Evolutionary conservation across 2,113 vertebrate species (phyloP).

Genomic region (Coregonus clupeaformis): DNA sequence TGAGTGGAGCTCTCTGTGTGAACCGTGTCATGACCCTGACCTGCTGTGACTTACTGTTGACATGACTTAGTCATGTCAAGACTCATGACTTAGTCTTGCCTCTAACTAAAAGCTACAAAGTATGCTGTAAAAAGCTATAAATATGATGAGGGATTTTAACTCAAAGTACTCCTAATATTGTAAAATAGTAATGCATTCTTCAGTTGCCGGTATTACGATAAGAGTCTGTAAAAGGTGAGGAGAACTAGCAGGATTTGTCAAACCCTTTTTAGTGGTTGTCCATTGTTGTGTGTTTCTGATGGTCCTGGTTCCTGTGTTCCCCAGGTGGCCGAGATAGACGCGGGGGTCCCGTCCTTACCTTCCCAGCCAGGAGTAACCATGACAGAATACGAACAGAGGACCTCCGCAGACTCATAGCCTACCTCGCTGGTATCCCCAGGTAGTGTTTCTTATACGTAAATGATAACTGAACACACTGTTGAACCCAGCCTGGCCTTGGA

Average conservation of each 20-base stretch:
- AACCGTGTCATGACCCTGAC: not conserved
- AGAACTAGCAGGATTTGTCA: too few species aligned
- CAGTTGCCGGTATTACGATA: too few species aligned
- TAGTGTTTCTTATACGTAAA: slow-evolving; percentile 42
- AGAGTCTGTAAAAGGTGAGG: too few species aligned
- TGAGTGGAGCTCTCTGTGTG: not conserved
- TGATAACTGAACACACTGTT: too few species aligned
- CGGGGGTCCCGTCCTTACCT: slow-evolving; percentile 94
- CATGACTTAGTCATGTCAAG: not conserved
- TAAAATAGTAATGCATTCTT: too few species aligned
- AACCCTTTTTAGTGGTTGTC: too few species aligned
- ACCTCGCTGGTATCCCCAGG: slow-evolving; percentile 95
- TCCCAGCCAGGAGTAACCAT: slow-evolving; percentile 95
- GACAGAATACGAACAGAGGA: slow-evolving; percentile 99
- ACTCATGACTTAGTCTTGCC: not conserved
- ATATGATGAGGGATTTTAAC: too few species aligned
- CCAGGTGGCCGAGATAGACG: slow-evolving; percentile 95
- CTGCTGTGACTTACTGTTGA: not conserved
- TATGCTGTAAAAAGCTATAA: too few species aligned
- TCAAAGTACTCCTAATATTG: too few species aligned
- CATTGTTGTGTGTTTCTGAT: not conserved
- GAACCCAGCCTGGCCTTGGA: too few species aligned
- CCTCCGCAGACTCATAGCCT: slow-evolving; percentile 90
- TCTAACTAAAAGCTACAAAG: not conserved
- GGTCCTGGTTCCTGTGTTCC: slow-evolving; percentile 8